Conservation (phyloP, 2,888 invertebrate species). For the Phlogophora meticulosa region DNA sequence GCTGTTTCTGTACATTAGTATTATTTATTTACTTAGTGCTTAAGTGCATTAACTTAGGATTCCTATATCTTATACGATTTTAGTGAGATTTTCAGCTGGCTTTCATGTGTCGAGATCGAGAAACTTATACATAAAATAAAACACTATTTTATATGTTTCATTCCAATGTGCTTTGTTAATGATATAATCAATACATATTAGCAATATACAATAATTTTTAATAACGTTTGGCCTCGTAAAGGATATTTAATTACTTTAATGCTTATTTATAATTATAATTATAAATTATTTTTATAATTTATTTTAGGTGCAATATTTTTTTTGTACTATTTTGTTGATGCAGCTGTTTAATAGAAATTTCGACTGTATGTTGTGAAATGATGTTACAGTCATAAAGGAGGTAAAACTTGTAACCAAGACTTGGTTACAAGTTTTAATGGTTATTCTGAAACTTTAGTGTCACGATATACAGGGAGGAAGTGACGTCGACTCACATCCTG, state of each 20-base stretch:
- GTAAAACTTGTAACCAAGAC: background rate
- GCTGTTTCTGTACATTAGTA: constrained; percentile 86
- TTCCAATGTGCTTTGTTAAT: constrained; percentile 69
- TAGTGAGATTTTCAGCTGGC: constrained; percentile 83
- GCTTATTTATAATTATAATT: constrained; percentile 65
- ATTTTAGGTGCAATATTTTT: constrained; percentile 65
- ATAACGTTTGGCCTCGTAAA: constrained; percentile 61
- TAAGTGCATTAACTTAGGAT: constrained; percentile 85
- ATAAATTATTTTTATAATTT: constrained; percentile 67
- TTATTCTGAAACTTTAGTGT: background rate
- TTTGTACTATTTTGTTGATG: constrained; percentile 55
- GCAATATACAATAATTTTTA: constrained; percentile 54
- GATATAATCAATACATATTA: constrained; percentile 60
- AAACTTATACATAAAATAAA: constrained; percentile 35
- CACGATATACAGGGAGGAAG: no score
- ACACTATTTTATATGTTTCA: constrained; percentile 62
- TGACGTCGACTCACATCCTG: no score
- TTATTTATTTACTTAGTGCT: constrained; percentile 90
- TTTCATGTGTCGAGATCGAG: constrained; percentile 70
- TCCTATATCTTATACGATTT: constrained; percentile 66
- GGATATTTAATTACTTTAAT: constrained; percentile 61
- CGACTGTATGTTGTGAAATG: constrained; percentile 29
- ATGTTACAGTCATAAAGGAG: background rate
- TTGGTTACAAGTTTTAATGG: background rate
- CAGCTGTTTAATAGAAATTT: constrained; percentile 51